Evolutionary conservation across 1,140 invertebrate genomes (phyloP).

Genomic region (Cylas formicarius): DNA sequence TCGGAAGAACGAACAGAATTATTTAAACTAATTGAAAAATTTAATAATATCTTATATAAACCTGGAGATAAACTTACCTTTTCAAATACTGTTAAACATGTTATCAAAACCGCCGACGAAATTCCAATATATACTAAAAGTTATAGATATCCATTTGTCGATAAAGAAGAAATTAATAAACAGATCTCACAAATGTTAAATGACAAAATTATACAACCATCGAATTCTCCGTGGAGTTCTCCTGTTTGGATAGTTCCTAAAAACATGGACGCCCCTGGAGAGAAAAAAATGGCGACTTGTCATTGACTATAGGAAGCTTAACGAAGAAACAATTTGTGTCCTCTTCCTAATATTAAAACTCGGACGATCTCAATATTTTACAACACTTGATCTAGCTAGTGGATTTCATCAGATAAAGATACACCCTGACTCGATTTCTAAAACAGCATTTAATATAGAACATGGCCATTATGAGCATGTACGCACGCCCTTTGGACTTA

Average conservation of each 20-base stretch:
- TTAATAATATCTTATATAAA: constrained; percentile 4
- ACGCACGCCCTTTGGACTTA: constrained; percentile 41
- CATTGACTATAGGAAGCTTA: constrained; percentile 39
- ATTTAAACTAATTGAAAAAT: too few relatives aligned
- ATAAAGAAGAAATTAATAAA: constrained; percentile 32
- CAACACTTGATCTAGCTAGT: constrained; percentile 40
- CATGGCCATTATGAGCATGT: constrained; percentile 30
- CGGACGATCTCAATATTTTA: constrained; percentile 37
- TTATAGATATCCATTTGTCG: constrained; percentile 32
- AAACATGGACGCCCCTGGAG: constrained; percentile 21
- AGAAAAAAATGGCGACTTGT: constrained; percentile 38
- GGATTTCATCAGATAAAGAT: constrained; percentile 46
- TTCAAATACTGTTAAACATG: constrained; percentile 23
- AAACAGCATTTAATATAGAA: constrained; percentile 12
- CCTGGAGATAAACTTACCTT: constrained; percentile 5
- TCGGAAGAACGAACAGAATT: too few relatives aligned
- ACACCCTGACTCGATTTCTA: background rate
- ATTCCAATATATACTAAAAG: constrained; percentile 34
- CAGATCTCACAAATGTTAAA: constrained; percentile 30
- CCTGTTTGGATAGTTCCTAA: constrained; percentile 34
- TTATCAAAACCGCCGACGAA: constrained; percentile 27
- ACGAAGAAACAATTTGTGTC: constrained; percentile 38
- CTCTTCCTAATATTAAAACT: constrained; percentile 46
- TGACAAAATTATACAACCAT: constrained; percentile 33
- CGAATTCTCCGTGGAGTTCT: constrained; percentile 37